Evolutionary conservation across 2,113 vertebrate genomes (phyloP).

Genomic region (Megaptera novaeangliae): DNA sequence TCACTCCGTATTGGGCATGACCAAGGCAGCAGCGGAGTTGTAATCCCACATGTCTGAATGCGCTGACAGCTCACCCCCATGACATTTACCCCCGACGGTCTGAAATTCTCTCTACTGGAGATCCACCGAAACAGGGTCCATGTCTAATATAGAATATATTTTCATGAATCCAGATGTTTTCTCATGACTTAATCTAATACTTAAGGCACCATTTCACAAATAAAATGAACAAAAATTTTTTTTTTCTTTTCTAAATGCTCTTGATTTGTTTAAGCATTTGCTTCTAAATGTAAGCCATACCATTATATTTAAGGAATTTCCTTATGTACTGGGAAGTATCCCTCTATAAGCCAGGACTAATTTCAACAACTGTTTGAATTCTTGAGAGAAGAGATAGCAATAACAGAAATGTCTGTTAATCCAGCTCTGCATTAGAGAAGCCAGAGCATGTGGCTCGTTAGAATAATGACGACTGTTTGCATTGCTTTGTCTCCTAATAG

Average conservation of each 20-base stretch:
- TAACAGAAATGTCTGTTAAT: slow-evolving; percentile 1
- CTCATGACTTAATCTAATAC: background rate
- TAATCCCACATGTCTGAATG: no score
- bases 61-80: background rate
- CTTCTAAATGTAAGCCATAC: background rate
- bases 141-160: background rate
- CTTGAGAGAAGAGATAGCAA: background rate
- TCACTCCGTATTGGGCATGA: accelerated
- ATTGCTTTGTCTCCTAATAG: slow-evolving; percentile 53
- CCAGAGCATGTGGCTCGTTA: slow-evolving; percentile 7
- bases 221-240: background rate
- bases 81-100: background rate
- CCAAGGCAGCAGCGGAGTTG: accelerated
- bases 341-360: background rate
- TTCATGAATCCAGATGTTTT: background rate
- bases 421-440: background rate
- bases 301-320: background rate
- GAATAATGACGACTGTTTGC: slow-evolving; percentile 43
- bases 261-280: background rate
- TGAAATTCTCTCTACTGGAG: background rate
- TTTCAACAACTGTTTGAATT: background rate
- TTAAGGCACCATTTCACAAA: background rate
- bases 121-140: background rate
- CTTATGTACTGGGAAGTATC: background rate
- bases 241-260: background rate